These are phyloP conservation scores for Sebastes fasciatus DNA, from an alignment of 2,113 vertebrate species.

Conservation along the genomic window DNA sequence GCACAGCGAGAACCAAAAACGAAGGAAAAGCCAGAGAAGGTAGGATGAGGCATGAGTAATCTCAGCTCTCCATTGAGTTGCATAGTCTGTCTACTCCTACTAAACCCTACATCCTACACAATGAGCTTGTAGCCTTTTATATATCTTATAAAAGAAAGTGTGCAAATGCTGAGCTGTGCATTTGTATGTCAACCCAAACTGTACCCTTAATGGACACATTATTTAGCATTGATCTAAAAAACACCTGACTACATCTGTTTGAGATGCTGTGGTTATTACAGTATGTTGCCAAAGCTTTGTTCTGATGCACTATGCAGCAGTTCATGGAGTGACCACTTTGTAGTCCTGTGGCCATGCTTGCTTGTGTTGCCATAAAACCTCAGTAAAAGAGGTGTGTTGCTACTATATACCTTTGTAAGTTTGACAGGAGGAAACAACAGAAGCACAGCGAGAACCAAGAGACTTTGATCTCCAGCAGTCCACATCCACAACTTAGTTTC, in stretches of 20 bases:
- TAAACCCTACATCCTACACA: not conserved
- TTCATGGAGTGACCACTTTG: not conserved
- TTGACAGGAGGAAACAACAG: not conserved
- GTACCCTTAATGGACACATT: not conserved
- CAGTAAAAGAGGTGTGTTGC: not conserved
- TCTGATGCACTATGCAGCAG: not conserved
- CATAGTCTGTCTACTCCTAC: not conserved
- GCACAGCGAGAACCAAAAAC: not conserved
- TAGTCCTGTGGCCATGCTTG: not conserved
- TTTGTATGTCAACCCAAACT: not conserved
- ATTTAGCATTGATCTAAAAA: no score
- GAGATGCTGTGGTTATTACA: not conserved
- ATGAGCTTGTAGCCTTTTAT: no score
- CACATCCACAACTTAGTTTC: no score
- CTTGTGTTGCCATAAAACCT: not conserved
- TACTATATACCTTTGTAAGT: not conserved
- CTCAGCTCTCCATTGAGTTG: not conserved
- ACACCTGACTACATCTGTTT: no score
- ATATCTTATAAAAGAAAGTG: no score
- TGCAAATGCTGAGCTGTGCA: not conserved
- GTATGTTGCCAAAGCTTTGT: not conserved
- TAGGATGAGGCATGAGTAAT: no score
- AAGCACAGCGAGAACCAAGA: not conserved
- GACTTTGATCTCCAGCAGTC: no score
- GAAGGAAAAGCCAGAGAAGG: no score